A percentile compares a stretch with the other conserved stretches of the same genome.
These are phyloP conservation scores for Amiota communis DNA, from an alignment of 2,888 invertebrate species.

Conservation along the genomic window DNA sequence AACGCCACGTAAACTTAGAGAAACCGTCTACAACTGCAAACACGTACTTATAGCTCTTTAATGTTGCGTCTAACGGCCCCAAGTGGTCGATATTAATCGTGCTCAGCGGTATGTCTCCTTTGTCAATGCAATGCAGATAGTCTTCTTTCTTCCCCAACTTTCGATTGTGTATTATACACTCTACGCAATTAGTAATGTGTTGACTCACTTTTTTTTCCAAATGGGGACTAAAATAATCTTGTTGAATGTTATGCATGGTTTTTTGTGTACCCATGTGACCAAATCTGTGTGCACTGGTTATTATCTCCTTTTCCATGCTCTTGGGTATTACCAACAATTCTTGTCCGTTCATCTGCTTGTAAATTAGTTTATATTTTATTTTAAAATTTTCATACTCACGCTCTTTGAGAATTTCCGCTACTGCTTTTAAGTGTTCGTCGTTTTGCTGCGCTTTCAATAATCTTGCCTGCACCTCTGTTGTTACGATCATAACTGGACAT, in stretches of 20 bases:
- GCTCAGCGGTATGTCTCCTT: conserved; percentile 56
- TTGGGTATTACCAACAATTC: conserved; percentile 38
- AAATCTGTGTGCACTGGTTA: no score
- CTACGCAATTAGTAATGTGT: conserved; percentile 37
- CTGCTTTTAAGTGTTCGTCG: conserved; percentile 7
- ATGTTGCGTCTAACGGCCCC: conserved; percentile 45
- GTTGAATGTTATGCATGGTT: no score
- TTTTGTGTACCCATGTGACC: no score
- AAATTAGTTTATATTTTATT: no score
- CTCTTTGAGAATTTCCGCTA: no score
- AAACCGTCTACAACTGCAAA: conserved; percentile 39
- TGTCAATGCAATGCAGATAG: conserved; percentile 58
- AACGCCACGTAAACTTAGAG: conserved; percentile 37
- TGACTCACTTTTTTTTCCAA: conserved; percentile 36
- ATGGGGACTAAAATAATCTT: conserved; percentile 41
- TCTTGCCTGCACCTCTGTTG: conserved; percentile 13
- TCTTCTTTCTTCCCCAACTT: conserved; percentile 64
- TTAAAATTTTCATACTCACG: no score
- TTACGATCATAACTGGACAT: conserved; percentile 33
- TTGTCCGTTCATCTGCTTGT: no score
- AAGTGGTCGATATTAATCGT: conserved; percentile 55
- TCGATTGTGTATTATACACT: conserved; percentile 38
- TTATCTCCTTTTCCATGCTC: no score
- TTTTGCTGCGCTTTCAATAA: neutral
- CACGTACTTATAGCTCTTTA: conserved; percentile 41